These are phyloP conservation scores for Idaea biselata DNA, from an alignment of 2,888 invertebrate species.

Conservation along the genomic window DNA sequence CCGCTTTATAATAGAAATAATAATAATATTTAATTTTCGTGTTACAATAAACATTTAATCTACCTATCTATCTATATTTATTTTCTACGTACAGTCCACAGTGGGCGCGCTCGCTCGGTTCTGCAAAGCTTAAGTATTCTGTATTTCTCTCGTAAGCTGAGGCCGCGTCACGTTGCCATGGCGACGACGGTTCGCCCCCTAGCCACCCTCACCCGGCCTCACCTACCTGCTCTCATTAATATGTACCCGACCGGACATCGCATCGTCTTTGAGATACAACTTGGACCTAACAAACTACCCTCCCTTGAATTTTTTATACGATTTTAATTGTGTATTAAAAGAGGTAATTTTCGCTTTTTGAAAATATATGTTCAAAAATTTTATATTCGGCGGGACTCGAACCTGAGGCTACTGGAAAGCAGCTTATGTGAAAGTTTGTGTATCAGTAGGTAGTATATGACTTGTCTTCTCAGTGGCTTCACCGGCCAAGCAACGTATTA, in stretches of 20 bases:
- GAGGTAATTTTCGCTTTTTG: slow-evolving; percentile 42
- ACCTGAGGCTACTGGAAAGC: no score
- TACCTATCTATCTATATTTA: neutral
- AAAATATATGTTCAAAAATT: no score
- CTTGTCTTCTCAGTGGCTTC: no score
- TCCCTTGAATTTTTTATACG: slow-evolving; percentile 2
- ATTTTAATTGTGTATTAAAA: neutral
- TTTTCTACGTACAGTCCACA: neutral
- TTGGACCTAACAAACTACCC: slow-evolving; percentile 36
- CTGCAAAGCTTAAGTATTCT: slow-evolving; percentile 52
- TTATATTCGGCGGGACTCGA: no score
- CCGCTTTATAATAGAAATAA: no score
- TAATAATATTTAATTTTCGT: no score
- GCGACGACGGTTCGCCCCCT: slow-evolving; percentile 45
- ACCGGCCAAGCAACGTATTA: no score
- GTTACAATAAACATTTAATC: no score
- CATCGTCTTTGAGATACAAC: slow-evolving; percentile 60
- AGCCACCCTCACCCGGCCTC: slow-evolving; percentile 34
- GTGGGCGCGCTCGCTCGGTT: neutral
- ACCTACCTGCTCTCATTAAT: slow-evolving; percentile 72
- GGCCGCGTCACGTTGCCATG: slow-evolving; percentile 74
- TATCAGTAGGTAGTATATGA: no score
- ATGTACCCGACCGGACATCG: slow-evolving; percentile 63
- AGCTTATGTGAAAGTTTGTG: no score
- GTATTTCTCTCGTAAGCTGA: slow-evolving; percentile 55